Conservation (phyloP, 2,888 invertebrate species). For the Drosophila neonasuta region DNA sequence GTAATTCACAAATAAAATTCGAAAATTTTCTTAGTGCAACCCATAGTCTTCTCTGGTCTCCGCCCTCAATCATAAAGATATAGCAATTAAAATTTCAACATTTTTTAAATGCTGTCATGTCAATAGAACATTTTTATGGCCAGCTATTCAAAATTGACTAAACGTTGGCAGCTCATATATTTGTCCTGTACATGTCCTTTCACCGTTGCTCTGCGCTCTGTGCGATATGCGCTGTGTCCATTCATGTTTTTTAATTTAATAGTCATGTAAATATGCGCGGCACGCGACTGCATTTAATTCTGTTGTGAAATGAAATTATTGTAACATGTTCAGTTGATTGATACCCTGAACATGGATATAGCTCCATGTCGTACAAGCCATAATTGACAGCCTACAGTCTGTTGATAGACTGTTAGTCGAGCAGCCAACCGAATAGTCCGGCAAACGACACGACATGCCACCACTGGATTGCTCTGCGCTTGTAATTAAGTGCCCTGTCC, state of each 20-base stretch:
- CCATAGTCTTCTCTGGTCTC: neutral
- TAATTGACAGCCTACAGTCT: constrained; percentile 64
- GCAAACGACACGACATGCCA: constrained; percentile 27
- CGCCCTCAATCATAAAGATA: neutral
- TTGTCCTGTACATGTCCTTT: constrained; percentile 4
- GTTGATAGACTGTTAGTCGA: constrained; percentile 19
- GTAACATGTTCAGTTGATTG: constrained; percentile 70
- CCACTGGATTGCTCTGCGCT: constrained; percentile 35
- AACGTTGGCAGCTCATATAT: constrained; percentile 56
- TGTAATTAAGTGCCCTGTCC: constrained; percentile 69
- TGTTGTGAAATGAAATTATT: constrained; percentile 68
- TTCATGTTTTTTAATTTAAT: constrained; percentile 77
- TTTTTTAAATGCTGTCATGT: constrained; percentile 47
- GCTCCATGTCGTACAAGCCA: constrained; percentile 57
- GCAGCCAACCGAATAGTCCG: neutral
- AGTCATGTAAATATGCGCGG: constrained; percentile 68
- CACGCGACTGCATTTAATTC: constrained; percentile 74
- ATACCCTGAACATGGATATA: constrained; percentile 49
- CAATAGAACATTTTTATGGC: constrained; percentile 56
- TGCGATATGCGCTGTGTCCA: constrained; percentile 29
- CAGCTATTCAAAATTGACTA: constrained; percentile 62
- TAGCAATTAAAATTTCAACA: neutral
- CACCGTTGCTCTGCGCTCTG: neutral
- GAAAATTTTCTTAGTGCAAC: neutral
- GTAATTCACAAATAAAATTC: constrained; percentile 26